Conservation (phyloP, 1,140 invertebrate species). For the Oedothorax gibbosus region DNA sequence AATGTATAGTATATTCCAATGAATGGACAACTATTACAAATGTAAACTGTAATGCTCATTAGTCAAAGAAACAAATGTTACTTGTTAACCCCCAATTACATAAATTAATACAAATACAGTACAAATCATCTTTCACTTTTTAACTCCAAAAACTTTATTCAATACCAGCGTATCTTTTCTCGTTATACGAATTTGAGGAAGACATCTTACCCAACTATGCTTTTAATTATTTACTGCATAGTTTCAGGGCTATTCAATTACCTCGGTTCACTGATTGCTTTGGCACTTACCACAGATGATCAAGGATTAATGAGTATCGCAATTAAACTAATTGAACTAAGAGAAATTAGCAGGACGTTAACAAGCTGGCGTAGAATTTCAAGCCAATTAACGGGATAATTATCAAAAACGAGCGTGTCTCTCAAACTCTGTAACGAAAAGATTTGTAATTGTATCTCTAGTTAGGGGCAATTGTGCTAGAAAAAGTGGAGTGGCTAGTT, state of each 20-base stretch:
- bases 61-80: too few relatives aligned
- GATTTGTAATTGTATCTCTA: slow-evolving; percentile 27
- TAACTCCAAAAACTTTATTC: too few relatives aligned
- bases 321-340: slow-evolving; percentile 54
- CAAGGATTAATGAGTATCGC: slow-evolving; percentile 54
- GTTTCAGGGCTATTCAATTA: slow-evolving; percentile 35
- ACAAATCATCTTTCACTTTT: too few relatives aligned
- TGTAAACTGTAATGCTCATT: too few relatives aligned
- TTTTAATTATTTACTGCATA: slow-evolving; percentile 23
- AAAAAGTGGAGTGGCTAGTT: background rate
- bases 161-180: background rate
- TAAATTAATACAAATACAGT: too few relatives aligned
- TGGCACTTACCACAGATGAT: slow-evolving; percentile 41
- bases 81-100: too few relatives aligned
- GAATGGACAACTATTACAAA: too few relatives aligned
- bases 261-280: slow-evolving; percentile 32
- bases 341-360: slow-evolving; percentile 53
- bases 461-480: slow-evolving; percentile 4
- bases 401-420: slow-evolving; percentile 36
- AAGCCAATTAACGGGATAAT: slow-evolving; percentile 52
- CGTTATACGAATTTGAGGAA: slow-evolving; percentile 11
- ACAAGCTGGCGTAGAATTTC: slow-evolving; percentile 43
- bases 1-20: too few relatives aligned
- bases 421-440: slow-evolving; percentile 17
- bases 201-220: background rate